phyloP scores from a whole-genome alignment of 1,140 invertebrate species.

The Zophobas atratus region DNA sequence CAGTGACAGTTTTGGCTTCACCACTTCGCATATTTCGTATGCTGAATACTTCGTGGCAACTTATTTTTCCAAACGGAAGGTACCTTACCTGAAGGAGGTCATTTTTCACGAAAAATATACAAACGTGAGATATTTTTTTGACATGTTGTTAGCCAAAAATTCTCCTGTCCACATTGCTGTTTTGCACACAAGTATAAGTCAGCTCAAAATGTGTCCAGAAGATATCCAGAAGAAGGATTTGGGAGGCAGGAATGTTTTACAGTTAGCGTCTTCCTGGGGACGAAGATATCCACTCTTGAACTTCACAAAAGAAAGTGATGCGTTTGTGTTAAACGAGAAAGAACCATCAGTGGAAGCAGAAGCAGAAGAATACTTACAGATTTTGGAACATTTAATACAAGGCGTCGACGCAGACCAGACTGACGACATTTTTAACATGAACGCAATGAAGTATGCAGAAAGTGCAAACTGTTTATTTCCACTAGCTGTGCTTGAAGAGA shows the following conservation, averaged over 20 bases:
- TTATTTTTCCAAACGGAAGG: constrained; percentile 1
- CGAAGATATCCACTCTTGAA: background rate
- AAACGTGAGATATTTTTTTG: background rate
- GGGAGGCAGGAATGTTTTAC: background rate
- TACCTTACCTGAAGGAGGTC: background rate
- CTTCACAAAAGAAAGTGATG: background rate
- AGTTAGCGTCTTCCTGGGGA: constrained; percentile 2
- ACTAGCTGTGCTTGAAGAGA: background rate
- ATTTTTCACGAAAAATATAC: background rate
- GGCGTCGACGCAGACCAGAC: too few species aligned
- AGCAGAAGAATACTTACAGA: too few species aligned
- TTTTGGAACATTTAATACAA: too few species aligned
- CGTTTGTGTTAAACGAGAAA: background rate
- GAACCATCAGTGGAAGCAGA: background rate
- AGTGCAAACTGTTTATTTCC: too few species aligned
- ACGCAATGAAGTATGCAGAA: too few species aligned
- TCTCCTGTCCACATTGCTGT: background rate
- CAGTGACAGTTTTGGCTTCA: background rate
- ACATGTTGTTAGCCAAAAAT: background rate
- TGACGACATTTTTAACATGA: too few species aligned
- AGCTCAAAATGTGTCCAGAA: background rate
- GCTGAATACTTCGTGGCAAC: constrained; percentile 19
- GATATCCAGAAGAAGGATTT: background rate
- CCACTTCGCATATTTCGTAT: background rate
- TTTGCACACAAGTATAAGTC: background rate